Evolutionary conservation across 2,113 vertebrate species (phyloP).

Genomic region (Poeciliopsis turrubarensis): DNA sequence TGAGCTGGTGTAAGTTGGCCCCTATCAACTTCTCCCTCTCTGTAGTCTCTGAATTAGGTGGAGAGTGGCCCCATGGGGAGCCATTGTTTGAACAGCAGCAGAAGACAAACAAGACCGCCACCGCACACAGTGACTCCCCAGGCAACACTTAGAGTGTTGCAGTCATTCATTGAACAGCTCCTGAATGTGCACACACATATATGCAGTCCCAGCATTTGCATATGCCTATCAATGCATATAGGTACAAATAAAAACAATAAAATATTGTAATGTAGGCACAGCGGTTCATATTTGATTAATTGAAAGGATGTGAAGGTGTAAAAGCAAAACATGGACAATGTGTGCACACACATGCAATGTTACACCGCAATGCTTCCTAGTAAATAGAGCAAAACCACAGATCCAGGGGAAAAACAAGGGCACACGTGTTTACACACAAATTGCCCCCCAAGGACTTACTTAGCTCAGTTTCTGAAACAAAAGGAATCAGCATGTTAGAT

Average conservation of each 20-base stretch:
- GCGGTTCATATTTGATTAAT: not conserved
- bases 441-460: conserved; percentile 70
- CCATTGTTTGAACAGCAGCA: conserved; percentile 75
- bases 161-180: conserved; percentile 56
- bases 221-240: conserved; percentile 40
- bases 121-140: conserved; percentile 61
- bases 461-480: conserved; percentile 54
- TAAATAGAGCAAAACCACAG: conserved; percentile 74
- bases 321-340: conserved; percentile 16
- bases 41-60: conserved; percentile 71
- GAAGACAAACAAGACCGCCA: conserved; percentile 76
- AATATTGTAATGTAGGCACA: conserved; percentile 8
- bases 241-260: conserved; percentile 29
- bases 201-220: conserved; percentile 28
- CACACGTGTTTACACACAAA: conserved; percentile 72
- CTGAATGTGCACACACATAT: conserved; percentile 15
- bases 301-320: not conserved
- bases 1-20: conserved; percentile 44
- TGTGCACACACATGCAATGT: conserved; percentile 29
- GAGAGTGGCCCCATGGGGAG: conserved; percentile 62
- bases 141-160: conserved; percentile 66
- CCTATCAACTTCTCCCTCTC: conserved; percentile 48
- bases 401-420: conserved; percentile 30
- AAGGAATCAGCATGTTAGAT: conserved; percentile 57
- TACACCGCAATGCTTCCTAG: conserved; percentile 38